Conservation (phyloP, 2,113 vertebrate species). For the Ciconia boyciana region DNA sequence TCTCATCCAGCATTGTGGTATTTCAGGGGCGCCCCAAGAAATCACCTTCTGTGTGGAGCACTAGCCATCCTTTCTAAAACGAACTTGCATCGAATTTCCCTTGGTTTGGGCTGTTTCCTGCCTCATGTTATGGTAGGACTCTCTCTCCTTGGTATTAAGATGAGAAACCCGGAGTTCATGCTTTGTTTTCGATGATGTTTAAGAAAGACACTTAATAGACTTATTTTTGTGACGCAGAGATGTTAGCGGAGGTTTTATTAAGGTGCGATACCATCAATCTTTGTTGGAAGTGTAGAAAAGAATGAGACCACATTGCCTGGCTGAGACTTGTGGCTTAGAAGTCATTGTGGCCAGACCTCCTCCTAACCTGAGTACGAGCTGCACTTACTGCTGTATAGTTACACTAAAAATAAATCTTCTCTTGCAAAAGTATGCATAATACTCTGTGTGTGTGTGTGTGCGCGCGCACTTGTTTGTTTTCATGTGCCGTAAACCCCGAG, state of each 20-base stretch:
- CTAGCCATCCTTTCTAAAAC: not conserved
- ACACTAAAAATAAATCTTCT: not conserved
- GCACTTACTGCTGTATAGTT: not conserved
- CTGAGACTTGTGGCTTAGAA: not conserved
- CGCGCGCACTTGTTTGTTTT: not conserved
- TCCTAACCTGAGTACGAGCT: not conserved
- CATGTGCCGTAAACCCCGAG: not conserved
- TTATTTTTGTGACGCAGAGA: not conserved
- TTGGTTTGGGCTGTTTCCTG: not conserved
- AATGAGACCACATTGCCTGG: not conserved
- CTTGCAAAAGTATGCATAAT: not conserved
- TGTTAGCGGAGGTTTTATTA: not conserved
- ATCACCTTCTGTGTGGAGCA: not conserved
- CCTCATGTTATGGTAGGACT: rapidly evolving
- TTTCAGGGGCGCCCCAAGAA: not conserved
- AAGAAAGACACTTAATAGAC: too few species aligned
- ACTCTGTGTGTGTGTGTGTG: not conserved
- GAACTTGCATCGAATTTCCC: not conserved
- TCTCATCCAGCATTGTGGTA: not conserved
- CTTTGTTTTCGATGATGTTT: not conserved
- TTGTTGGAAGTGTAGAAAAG: not conserved
- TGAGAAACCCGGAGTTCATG: not conserved
- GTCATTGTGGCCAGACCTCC: not conserved
- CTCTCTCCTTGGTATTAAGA: not conserved
- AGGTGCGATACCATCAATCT: rapidly evolving